Conservation (phyloP, 64 coral and sea anemone species). For the Porites lutea region DNA sequence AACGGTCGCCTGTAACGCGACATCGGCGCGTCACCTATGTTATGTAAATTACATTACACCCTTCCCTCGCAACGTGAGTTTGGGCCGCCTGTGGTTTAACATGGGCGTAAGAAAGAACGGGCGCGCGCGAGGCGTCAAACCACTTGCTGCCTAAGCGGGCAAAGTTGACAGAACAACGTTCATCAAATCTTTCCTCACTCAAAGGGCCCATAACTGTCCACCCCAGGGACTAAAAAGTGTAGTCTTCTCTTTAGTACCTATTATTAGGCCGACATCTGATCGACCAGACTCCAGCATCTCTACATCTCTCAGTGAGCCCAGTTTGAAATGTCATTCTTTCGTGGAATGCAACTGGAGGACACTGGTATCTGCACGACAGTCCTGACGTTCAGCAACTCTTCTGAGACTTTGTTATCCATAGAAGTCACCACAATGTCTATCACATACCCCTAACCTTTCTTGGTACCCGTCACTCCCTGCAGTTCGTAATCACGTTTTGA, state of each 20-base stretch:
- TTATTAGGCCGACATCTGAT: slow-evolving; percentile 8
- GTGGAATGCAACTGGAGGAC: slow-evolving; percentile 32
- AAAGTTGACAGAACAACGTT: slow-evolving; percentile 16
- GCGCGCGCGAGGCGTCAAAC: no score
- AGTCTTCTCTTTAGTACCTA: slow-evolving; percentile 61
- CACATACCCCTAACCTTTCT: background rate
- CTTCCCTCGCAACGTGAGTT: no score
- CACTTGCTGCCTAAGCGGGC: background rate
- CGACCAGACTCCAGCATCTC: background rate
- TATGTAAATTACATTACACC: no score
- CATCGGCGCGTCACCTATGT: no score
- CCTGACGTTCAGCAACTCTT: slow-evolving; percentile 29
- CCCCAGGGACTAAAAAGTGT: slow-evolving; percentile 60
- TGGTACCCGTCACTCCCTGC: slow-evolving; percentile 26
- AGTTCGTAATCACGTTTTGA: background rate
- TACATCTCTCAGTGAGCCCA: slow-evolving; percentile 38
- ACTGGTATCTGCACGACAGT: slow-evolving; percentile 37
- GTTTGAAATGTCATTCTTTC: slow-evolving; percentile 3
- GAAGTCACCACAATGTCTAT: slow-evolving; percentile 10
- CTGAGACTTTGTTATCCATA: background rate
- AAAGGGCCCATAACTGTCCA: slow-evolving; percentile 11
- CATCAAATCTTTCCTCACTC: background rate
- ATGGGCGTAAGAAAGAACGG: no score
- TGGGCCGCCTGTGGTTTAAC: no score
- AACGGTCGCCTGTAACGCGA: no score